Base-by-base conservation (phyloP, 2,888 invertebrate species). In the Chrysomela aeneicollis region DNA sequence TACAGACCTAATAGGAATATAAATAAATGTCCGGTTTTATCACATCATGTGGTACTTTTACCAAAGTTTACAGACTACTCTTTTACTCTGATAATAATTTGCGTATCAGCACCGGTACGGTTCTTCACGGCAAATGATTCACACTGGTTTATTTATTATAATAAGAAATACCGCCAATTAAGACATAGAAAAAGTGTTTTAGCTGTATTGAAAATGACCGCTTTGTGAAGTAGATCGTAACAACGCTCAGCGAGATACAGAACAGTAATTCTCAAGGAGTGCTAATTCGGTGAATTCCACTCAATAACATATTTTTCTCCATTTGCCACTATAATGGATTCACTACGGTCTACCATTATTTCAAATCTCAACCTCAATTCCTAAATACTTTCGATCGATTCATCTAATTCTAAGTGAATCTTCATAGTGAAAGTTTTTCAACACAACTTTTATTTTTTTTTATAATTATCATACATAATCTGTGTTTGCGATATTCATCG, bases 221-320 rank as follows among this genome's bases (percentile, higher is more conserved):
- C 32, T n/a, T 64, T 64, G 35, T 42, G 49, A 60, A 64, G 10
- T 55, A 60, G 64, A 64, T 64, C 60, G 64, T 32, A 17, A 64
- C 59, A 54, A 54, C 26, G 51, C 19, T 42, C 37, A 60, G 21
- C 26, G 42, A 42, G 37, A 15, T 26, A 30, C 22, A 60, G 52
- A 60, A 60, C 37, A 52, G 37, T 35, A 8, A 35, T 26, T 52
- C 21, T 30, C 21, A 52, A 52, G n/a, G 53, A 35, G 26, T 37
- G 21, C 21, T 42, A 15, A 55, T 55, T 55, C 12, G 32, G 35
- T 42, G 22, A 2, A 17, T n/a, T 42, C 21, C 21, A 42, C 37
- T 19, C 15, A 42, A 22, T 12, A 30, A 19, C 15, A 55, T 12
- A 4, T 8, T 21, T 54, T 54, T 37, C 18, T 19, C 10, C 18